Conservation (phyloP, 2,888 invertebrate species). For the Rhodophaea formosa region DNA sequence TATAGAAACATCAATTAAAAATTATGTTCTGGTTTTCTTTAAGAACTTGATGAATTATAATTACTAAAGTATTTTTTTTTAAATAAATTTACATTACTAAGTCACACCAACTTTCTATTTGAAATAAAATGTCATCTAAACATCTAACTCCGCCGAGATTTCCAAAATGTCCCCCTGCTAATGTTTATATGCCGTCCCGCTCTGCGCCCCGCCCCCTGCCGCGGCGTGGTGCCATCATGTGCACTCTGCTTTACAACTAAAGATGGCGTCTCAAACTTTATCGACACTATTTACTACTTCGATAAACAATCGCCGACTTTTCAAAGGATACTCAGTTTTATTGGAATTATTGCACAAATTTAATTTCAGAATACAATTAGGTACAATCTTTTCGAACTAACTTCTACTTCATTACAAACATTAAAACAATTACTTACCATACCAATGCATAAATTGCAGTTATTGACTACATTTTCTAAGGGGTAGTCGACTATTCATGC, state of each 20-base stretch:
- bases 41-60: too few species aligned
- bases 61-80: too few species aligned
- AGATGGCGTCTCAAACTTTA: constrained; percentile 59
- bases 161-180: constrained; percentile 32
- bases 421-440: too few species aligned
- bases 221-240: constrained; percentile 35
- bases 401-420: too few species aligned
- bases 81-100: too few species aligned
- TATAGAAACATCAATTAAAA: background rate
- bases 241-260: constrained; percentile 71
- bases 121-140: background rate
- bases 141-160: constrained; percentile 19
- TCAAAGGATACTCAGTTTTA: background rate
- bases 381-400: too few species aligned
- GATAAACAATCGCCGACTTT: background rate
- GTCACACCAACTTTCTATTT: background rate
- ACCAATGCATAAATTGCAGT: too few species aligned
- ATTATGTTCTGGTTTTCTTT: too few species aligned
- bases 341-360: too few species aligned
- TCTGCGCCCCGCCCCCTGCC: constrained; percentile 61
- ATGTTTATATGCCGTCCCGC: constrained; percentile 58
- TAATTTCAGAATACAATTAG: too few species aligned
- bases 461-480: too few species aligned
- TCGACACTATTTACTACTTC: constrained; percentile 12
- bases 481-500: too few species aligned